A percentile compares a stretch with the other conserved stretches of the same genome.
These are phyloP conservation scores for Aricia artaxerxes DNA, from an alignment of 2,888 invertebrate species.

Conservation along the genomic window DNA sequence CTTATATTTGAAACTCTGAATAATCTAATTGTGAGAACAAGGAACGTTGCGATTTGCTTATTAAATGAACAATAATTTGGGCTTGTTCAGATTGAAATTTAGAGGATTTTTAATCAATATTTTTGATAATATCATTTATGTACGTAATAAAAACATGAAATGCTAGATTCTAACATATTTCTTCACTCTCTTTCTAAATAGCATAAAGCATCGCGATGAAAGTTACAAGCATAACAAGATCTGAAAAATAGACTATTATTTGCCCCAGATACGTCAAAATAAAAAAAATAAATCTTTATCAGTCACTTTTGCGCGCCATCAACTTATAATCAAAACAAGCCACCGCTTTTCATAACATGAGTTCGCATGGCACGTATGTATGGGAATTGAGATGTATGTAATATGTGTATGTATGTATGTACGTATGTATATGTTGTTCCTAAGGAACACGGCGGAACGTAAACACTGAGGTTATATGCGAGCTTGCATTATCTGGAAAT, in stretches of 20 bases:
- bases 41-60: not conserved
- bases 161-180: not conserved
- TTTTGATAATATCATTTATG: not conserved
- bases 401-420: not conserved
- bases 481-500: conserved; percentile 40
- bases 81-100: not conserved
- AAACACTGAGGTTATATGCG: conserved; percentile 15
- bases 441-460: conserved; percentile 13
- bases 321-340: conserved; percentile 5
- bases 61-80: not conserved
- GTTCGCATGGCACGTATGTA: conserved; percentile 1
- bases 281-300: not conserved
- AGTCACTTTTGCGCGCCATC: not conserved
- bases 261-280: too few relatives aligned
- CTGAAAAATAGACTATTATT: too few relatives aligned
- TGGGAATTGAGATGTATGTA: not conserved
- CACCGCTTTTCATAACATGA: not conserved
- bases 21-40: not conserved
- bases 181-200: too few relatives aligned
- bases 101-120: not conserved
- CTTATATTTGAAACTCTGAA: conserved; percentile 19
- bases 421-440: conserved; percentile 16
- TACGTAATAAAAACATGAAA: not conserved
- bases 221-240: too few relatives aligned
- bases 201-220: too few relatives aligned